These are phyloP conservation scores for Furcifer pardalis DNA, from an alignment of 2,797 vertebrate genomes.

Conservation along the genomic window DNA sequence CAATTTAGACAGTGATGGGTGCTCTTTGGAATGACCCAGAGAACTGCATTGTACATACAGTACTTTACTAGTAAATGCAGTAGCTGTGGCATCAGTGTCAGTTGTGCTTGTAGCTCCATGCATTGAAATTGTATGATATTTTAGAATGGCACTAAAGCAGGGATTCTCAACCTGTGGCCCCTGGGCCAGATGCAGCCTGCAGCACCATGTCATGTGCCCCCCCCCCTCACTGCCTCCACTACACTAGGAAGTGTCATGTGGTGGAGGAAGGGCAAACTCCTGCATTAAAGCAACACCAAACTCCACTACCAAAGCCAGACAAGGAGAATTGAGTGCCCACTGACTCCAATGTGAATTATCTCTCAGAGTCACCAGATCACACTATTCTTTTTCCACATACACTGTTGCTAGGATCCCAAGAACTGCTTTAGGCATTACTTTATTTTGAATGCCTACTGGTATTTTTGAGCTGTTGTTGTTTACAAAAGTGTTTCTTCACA, in stretches of 20 bases:
- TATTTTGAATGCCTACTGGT: background rate
- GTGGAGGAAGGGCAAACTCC: too few relatives aligned
- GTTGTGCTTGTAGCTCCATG: background rate
- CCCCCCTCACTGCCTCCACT: too few relatives aligned
- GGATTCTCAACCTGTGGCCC: too few relatives aligned
- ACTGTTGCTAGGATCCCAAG: background rate
- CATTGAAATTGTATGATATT: background rate
- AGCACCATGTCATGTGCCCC: too few relatives aligned
- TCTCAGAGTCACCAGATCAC: background rate
- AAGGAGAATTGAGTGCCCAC: background rate
- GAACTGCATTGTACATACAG: background rate
- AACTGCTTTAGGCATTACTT: background rate
- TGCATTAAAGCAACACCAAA: background rate
- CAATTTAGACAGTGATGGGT: background rate
- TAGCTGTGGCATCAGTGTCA: background rate
- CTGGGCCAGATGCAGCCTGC: too few relatives aligned
- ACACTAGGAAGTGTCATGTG: too few relatives aligned
- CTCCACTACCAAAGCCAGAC: background rate
- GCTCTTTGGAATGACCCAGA: background rate
- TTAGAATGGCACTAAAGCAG: background rate
- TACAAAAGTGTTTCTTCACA: too few relatives aligned
- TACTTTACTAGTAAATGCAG: constrained; percentile 21
- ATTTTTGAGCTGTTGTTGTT: background rate
- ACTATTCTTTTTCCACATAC: background rate
- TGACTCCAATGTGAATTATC: background rate